These are phyloP conservation scores for Drosophila basisetae DNA, from an alignment of 2,888 invertebrate species.

Conservation along the genomic window DNA sequence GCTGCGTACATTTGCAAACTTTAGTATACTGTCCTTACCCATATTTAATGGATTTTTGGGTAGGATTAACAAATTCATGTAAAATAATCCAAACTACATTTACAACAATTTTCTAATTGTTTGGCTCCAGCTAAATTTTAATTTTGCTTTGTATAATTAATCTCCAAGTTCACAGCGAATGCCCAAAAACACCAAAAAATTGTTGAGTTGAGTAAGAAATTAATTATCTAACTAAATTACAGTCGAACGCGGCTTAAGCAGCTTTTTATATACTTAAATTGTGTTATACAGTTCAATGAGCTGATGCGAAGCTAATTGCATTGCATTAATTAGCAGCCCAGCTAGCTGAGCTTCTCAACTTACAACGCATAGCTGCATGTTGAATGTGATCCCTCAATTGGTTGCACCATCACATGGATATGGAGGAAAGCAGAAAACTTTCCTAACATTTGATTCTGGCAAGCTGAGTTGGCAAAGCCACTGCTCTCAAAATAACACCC, in stretches of 20 bases:
- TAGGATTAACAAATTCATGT: neutral
- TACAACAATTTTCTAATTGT: neutral
- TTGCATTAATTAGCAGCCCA: constrained; percentile 46
- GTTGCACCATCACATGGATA: neutral
- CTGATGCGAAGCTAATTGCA: constrained; percentile 52
- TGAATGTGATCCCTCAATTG: neutral
- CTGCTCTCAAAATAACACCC: neutral
- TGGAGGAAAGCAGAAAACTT: neutral
- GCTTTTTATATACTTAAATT: constrained; percentile 15
- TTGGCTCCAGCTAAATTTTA: neutral
- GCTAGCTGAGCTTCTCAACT: neutral
- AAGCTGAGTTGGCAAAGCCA: neutral
- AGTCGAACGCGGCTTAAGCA: neutral
- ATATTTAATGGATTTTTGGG: neutral
- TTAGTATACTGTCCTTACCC: neutral
- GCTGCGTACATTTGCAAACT: neutral
- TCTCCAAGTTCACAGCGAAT: neutral
- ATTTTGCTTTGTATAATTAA: neutral
- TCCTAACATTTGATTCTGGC: neutral
- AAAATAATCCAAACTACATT: neutral
- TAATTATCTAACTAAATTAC: neutral
- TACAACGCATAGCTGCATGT: constrained; percentile 12
- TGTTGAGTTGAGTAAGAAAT: neutral
- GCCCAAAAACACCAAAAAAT: neutral
- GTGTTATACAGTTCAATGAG: constrained; percentile 48